Evolutionary conservation across 2,888 invertebrate genomes (phyloP), one percentile per base, ranked within the genome.

Genomic region (Melinopterus prodromus): DNA sequence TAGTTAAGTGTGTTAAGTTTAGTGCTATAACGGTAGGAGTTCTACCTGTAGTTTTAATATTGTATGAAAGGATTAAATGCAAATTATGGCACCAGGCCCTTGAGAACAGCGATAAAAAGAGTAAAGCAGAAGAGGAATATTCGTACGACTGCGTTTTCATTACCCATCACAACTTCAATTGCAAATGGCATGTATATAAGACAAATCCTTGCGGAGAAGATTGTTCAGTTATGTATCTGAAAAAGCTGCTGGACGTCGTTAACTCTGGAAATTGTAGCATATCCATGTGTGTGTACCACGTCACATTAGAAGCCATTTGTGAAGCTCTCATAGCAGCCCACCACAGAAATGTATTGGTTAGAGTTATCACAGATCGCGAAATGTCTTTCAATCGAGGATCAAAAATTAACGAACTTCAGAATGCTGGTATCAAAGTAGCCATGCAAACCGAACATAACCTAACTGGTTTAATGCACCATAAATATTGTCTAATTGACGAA

Each of bases 381-480:
- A 81, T 81, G 81, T 53, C 74, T 70, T 70, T 75, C 15, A 71
- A 74, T 77, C 38, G 69, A 26, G 77, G 70, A 38, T 81, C 81
- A n/a, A 79, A 79, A 75, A 79, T 79, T 0, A 70, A 37, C 14
- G 16, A 16, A 36, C 70, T 81, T 36, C 74, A 6, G 36, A 15
- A 77, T 37, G 71, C 12, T 71, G 81, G 81, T 79, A 79, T 36
- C 36, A 72, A 77, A 9, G 90, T 93, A 79, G 89, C 90, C 77
- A 89, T 93, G 0, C 90, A 92, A 82, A 90, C 82, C 12, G 86
- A 85, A 77, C 70, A 77, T 6, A 74, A 80, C 53, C 16, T 90
- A 87, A 90, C 90, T 77, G 81, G 89, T 75, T 83, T 94, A 78
- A 95, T 96, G 95, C 96, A 96, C 85, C 95, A 96, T 86, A 96